Evolutionary conservation across 1,140 invertebrate genomes (phyloP).

Genomic region (Penaeus japonicus): DNA sequence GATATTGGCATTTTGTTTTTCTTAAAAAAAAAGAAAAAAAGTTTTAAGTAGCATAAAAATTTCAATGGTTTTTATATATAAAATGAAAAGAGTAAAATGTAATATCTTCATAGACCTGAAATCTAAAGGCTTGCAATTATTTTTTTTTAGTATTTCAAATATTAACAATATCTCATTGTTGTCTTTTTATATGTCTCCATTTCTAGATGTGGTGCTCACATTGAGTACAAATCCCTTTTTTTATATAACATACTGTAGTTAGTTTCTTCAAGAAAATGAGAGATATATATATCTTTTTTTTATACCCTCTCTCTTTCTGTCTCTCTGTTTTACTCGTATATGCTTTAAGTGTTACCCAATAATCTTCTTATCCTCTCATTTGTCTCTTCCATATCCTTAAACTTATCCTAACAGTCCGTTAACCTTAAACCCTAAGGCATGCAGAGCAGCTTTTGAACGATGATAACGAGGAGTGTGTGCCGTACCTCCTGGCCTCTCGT

Average conservation of each 20-base stretch:
- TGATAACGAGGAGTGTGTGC: constrained; percentile 62
- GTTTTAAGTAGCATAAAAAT: no score
- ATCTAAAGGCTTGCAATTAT: background rate
- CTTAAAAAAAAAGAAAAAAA: no score
- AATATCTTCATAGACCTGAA: background rate
- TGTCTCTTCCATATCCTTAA: background rate
- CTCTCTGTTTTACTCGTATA: constrained; percentile 17
- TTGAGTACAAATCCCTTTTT: constrained; percentile 28
- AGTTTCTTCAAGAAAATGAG: background rate
- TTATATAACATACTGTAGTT: constrained; percentile 24
- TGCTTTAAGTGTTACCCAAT: constrained; percentile 47
- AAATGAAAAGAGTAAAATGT: background rate
- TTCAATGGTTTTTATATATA: background rate
- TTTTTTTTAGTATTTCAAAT: background rate
- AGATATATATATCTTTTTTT: background rate
- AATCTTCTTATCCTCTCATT: constrained; percentile 17
- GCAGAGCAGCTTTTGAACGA: constrained; percentile 61
- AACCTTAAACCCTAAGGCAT: constrained; percentile 61
- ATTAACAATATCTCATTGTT: background rate
- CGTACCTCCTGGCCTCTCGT: constrained; percentile 63
- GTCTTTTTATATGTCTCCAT: background rate
- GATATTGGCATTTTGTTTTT: no score
- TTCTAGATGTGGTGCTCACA: constrained; percentile 30
- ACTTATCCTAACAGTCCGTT: constrained; percentile 19
- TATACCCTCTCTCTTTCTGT: background rate